phyloP scores from a whole-genome alignment of 2,113 vertebrate genomes.

The Rhabdornis inornatus region DNA sequence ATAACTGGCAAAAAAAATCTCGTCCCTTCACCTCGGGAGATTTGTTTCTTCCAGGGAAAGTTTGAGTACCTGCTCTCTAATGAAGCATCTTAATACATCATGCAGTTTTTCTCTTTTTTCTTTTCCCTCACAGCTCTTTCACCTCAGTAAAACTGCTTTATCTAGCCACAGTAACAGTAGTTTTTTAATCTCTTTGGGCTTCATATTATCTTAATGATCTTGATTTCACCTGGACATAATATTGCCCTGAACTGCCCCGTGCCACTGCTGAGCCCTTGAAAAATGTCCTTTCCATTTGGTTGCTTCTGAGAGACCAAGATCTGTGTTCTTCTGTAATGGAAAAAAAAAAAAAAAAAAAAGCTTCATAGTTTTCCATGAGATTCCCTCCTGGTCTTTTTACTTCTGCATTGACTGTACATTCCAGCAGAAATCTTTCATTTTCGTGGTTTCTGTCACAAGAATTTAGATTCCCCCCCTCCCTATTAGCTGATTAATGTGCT shows the following conservation, averaged over 20 bases:
- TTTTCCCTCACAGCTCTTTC: not conserved
- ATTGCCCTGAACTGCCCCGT: not conserved
- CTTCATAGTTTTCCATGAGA: not conserved
- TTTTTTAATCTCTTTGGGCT: not conserved
- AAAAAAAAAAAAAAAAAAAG: not conserved
- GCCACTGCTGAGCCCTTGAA: not conserved
- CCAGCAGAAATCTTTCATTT: not conserved
- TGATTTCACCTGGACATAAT: not conserved
- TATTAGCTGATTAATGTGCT: slow-evolving; percentile 45
- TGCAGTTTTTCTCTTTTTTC: not conserved
- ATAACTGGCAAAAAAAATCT: not conserved
- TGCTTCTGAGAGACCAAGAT: not conserved
- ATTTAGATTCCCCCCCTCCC: not conserved
- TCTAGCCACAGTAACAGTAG: not conserved
- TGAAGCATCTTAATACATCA: not conserved
- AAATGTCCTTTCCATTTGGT: not conserved
- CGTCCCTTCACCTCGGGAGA: not conserved
- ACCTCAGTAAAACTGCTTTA: not conserved
- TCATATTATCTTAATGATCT: not conserved
- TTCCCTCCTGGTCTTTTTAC: not conserved
- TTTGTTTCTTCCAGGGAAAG: slow-evolving; percentile 5
- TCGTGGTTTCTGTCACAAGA: not conserved
- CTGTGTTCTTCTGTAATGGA: not conserved
- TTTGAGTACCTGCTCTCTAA: not conserved
- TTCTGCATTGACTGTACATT: not conserved